Percentiles rank a stretch among this genome's conserved stretches.
phyloP scores from a whole-genome alignment of 2,888 invertebrate genomes.

The Tigriopus californicus region DNA sequence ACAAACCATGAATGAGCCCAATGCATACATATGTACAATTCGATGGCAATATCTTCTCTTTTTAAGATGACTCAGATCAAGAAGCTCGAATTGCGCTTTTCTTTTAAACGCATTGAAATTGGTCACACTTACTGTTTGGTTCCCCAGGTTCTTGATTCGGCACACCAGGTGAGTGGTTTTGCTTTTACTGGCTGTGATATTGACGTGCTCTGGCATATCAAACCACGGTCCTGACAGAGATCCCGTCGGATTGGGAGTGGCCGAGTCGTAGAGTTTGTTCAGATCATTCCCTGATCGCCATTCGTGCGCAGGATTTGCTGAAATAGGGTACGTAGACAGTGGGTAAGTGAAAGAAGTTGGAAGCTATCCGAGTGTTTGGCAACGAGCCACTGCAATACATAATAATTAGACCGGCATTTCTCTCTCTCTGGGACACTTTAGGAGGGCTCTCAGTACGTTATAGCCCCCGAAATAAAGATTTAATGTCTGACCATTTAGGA shows the following conservation, averaged over 20 bases:
- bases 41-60: too few species aligned
- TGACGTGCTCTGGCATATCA: slow-evolving; percentile 20
- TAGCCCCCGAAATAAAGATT: too few species aligned
- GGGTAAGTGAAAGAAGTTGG: neutral
- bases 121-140: slow-evolving; percentile 21
- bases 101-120: too few species aligned
- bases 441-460: too few species aligned
- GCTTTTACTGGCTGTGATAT: slow-evolving; percentile 21
- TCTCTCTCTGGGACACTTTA: too few species aligned
- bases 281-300: slow-evolving; percentile 15
- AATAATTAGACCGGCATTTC: too few species aligned
- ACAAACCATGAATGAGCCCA: too few species aligned
- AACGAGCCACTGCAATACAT: too few species aligned
- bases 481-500: too few species aligned
- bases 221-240: slow-evolving; percentile 19
- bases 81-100: neutral
- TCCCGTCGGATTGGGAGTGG: slow-evolving; percentile 15
- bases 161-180: slow-evolving; percentile 22
- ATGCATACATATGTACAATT: too few species aligned
- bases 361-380: too few species aligned
- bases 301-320: slow-evolving; percentile 6
- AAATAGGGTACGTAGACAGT: neutral
- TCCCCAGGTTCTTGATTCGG: slow-evolving; percentile 22
- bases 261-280: slow-evolving; percentile 8
- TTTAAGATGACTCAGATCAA: too few species aligned